phyloP scores from a whole-genome alignment of 2,113 vertebrate species.

The Oryzias woworae region DNA sequence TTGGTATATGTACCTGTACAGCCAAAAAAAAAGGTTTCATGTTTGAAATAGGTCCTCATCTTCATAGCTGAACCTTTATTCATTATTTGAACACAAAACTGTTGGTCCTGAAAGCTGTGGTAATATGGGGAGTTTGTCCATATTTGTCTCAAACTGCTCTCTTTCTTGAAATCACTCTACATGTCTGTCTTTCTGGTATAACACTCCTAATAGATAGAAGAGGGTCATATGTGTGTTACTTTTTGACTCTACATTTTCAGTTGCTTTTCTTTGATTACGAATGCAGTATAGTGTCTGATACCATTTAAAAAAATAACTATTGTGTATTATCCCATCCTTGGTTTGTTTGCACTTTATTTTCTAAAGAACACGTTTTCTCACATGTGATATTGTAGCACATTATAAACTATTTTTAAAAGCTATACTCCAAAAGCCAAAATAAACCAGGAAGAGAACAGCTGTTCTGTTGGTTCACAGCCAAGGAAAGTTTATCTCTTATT shows the following conservation, averaged over 20 bases:
- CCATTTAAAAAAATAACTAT: constrained; percentile 25
- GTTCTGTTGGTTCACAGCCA: constrained; percentile 1
- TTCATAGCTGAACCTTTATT: background rate
- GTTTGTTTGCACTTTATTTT: constrained; percentile 62
- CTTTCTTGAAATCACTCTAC: constrained; percentile 48
- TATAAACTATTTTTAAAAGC: constrained; percentile 37
- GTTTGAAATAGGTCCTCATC: constrained; percentile 18
- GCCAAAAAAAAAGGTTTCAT: constrained; percentile 29
- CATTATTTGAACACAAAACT: constrained; percentile 30
- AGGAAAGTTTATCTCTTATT: background rate
- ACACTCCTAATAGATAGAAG: constrained; percentile 24
- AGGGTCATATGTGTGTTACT: constrained; percentile 15
- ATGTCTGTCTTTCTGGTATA: constrained; percentile 38
- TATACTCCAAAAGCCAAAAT: constrained; percentile 70
- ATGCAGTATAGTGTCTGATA: constrained; percentile 18
- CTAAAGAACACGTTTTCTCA: constrained; percentile 25
- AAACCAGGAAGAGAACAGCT: constrained; percentile 46
- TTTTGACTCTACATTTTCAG: constrained; percentile 21
- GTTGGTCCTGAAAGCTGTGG: constrained; percentile 41
- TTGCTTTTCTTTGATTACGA: background rate
- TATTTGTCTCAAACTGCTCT: constrained; percentile 54
- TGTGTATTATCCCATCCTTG: constrained; percentile 28
- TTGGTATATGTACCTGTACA: constrained; percentile 13
- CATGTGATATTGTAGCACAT: constrained; percentile 31
- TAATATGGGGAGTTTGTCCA: constrained; percentile 31